These are phyloP conservation scores for Diachasma alloeum DNA, from an alignment of 1,140 invertebrate genomes.

Conservation along the genomic window DNA sequence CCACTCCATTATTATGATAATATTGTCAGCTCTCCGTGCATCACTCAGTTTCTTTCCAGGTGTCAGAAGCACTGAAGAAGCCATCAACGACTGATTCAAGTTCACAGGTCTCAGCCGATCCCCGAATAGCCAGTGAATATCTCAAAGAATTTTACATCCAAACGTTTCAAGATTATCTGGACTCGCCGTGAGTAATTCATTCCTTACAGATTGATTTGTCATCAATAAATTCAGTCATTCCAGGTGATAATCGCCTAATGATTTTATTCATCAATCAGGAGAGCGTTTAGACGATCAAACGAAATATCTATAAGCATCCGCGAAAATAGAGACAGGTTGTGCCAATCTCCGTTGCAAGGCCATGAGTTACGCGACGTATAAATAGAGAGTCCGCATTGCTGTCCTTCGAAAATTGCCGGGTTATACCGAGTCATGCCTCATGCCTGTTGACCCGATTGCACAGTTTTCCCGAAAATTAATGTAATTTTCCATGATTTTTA, in stretches of 20 bases:
- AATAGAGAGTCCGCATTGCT: neutral
- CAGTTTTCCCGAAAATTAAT: neutral
- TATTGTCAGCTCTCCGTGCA: neutral
- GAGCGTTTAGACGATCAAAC: neutral
- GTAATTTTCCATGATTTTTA: neutral
- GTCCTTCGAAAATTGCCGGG: conserved; percentile 4
- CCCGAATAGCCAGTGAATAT: neutral
- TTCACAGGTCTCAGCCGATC: neutral
- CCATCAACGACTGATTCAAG: neutral
- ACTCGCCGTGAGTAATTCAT: neutral
- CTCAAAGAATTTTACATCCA: neutral
- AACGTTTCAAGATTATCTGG: neutral
- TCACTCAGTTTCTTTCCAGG: neutral
- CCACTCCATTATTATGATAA: neutral
- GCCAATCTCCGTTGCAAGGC: neutral
- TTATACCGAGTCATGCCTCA: neutral
- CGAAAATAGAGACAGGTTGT: neutral
- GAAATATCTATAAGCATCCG: neutral
- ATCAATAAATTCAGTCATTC: neutral
- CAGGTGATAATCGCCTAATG: neutral
- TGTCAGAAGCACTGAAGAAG: neutral
- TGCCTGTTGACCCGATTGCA: neutral
- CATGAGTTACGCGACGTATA: conserved; percentile 6
- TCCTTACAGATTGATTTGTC: neutral
- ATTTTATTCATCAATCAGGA: neutral